Evolutionary conservation across 2,888 invertebrate species (phyloP), one percentile per base, ranked within the genome.

Genomic region (Amiota minor): DNA sequence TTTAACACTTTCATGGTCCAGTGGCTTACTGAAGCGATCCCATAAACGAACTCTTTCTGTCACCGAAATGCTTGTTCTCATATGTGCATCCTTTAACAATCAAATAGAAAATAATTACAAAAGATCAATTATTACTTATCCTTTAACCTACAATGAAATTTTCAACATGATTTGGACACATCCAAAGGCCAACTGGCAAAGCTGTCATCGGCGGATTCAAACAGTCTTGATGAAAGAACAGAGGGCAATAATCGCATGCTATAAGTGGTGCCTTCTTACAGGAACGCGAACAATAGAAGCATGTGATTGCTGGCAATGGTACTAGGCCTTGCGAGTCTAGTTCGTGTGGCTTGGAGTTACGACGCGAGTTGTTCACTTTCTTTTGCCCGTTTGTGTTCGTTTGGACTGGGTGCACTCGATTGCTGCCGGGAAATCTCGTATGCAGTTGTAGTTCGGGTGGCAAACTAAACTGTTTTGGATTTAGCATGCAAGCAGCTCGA

Each of bases 101-200:
- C 18, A 56, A 46, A 11, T n/a, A 70, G 67, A 65, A 73, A 16
- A 55, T 45, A 46, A 12, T 23, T n/a, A n/a, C 16, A 11, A 20
- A 53, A 64, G 11, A 56, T 11, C 53, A 6, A 35, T 35, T 35
- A 35, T 35, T 2, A 35, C 0, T 62, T 50, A 59, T 50, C 11
- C 9, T 14, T 14, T 45, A 53, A 91, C 92, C 92, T 89, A 94
- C 95, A 85, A 98, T 92, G 78, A 94, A 94, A 83, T 97, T 96
- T 89, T 99, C 97, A 0, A 96, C 95, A 89, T 99, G 99, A 89
- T 97, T 96, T 0, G 98, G 98, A 88, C 99, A 99, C 97, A 98
- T 98, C 98, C 98, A 99, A 46, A 95, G 92, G 0, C 96, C 96
- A 2, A 94, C 93, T 0, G 98, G 98, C 76, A 96, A 91, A 0